Percentiles rank a stretch among this genome's conserved stretches.
Evolutionary conservation across 1,140 invertebrate species (phyloP).

Genomic region (Mercenaria mercenaria): DNA sequence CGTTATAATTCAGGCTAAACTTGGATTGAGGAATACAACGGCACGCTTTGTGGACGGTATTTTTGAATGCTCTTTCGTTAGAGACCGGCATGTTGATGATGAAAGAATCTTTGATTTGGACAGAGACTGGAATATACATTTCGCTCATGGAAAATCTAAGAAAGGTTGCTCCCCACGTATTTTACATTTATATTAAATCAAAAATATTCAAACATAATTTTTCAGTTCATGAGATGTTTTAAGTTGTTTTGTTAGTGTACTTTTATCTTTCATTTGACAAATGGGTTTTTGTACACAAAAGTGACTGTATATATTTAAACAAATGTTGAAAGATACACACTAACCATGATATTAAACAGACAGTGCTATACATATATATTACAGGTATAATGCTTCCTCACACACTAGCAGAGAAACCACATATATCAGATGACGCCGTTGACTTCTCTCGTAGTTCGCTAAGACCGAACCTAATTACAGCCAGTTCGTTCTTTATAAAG

Average conservation of each 20-base stretch:
- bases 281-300: no score
- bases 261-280: no score
- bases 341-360: no score
- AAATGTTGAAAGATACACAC: no score
- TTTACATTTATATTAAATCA: no score
- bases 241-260: no score
- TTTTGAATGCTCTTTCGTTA: conserved; percentile 71
- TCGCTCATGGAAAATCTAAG: conserved; percentile 73
- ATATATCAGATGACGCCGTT: conserved; percentile 47
- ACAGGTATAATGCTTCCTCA: conserved; percentile 60
- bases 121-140: conserved; percentile 72
- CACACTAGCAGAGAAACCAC: conserved; percentile 40
- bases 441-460: conserved; percentile 13
- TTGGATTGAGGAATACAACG: conserved; percentile 89
- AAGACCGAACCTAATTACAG: conserved; percentile 24
- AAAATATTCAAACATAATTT: no score
- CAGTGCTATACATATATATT: no score
- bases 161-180: conserved; percentile 63
- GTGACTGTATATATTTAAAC: no score
- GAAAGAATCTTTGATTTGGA: conserved; percentile 71
- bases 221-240: no score
- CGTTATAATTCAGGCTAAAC: conserved; percentile 76
- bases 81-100: conserved; percentile 69
- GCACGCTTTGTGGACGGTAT: conserved; percentile 89
- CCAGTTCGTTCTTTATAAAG: conserved; percentile 46